phyloP scores from a whole-genome alignment of 2,797 vertebrate species.

The Artibeus jamaicensis region DNA sequence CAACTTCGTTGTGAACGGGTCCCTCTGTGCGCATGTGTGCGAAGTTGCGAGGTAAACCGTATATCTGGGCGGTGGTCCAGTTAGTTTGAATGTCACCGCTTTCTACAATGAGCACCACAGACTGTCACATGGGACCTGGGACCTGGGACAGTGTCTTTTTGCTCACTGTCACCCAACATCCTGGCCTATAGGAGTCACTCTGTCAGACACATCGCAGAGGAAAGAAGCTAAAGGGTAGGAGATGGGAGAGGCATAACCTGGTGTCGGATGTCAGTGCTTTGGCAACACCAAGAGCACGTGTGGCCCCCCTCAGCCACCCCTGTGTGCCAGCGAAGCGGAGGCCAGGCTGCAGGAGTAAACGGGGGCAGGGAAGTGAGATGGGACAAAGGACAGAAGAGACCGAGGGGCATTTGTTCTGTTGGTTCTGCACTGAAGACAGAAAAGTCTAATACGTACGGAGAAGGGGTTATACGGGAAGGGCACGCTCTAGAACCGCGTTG shows the following conservation, averaged over 20 bases:
- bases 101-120: neutral
- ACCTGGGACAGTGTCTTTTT: neutral
- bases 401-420: neutral
- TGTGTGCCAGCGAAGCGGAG: neutral
- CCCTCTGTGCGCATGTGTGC: neutral
- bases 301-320: neutral
- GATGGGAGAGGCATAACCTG: neutral
- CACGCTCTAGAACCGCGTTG: neutral
- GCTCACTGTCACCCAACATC: neutral
- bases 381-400: neutral
- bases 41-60: neutral
- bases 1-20: neutral
- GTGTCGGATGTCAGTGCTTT: neutral
- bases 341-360: neutral
- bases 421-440: neutral
- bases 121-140: neutral
- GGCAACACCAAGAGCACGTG: neutral
- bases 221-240: neutral
- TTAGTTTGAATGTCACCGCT: neutral
- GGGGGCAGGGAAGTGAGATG: neutral
- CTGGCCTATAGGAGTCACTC: neutral
- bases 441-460: neutral
- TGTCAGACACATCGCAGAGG: neutral
- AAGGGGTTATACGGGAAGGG: neutral
- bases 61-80: neutral